A percentile compares a stretch with the other conserved stretches of the same genome.
These are phyloP conservation scores for Myocastor coypus DNA, from an alignment of 2,113 vertebrate species.

Conservation along the genomic window DNA sequence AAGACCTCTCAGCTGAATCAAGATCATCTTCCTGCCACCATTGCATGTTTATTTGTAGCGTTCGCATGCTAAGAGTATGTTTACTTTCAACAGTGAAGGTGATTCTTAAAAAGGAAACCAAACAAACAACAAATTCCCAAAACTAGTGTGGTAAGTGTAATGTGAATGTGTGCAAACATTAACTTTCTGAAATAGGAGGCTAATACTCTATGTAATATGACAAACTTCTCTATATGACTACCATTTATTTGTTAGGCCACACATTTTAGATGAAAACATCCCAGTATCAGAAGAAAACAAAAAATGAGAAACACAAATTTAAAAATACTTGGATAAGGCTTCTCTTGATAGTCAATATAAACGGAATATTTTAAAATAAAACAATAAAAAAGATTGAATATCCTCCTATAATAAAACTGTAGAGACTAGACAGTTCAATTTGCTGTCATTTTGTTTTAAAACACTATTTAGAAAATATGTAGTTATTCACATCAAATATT, in stretches of 20 bases:
- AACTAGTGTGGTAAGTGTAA: too few relatives aligned
- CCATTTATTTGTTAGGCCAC: background rate
- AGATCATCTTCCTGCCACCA: too few relatives aligned
- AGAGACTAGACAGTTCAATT: slow-evolving; percentile 10
- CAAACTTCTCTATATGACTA: background rate
- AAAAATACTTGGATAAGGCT: background rate
- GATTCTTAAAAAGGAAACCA: too few relatives aligned
- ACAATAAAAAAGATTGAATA: background rate
- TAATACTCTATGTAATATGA: too few relatives aligned
- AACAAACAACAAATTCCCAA: too few relatives aligned
- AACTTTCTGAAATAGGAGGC: too few relatives aligned
- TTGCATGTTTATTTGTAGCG: too few relatives aligned
- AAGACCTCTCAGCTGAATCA: too few relatives aligned
- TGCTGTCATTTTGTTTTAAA: background rate
- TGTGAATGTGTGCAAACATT: too few relatives aligned
- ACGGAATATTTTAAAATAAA: background rate
- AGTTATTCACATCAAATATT: background rate
- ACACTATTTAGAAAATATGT: background rate
- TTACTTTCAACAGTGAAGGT: too few relatives aligned
- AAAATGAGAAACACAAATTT: background rate
- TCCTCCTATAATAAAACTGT: background rate
- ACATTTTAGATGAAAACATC: background rate
- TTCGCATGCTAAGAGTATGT: too few relatives aligned
- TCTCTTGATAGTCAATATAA: slow-evolving; percentile 18
- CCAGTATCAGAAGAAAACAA: background rate